Base-by-base conservation (phyloP, 2,113 vertebrate genomes). In the Mesoclemmys tuberculata region DNA sequence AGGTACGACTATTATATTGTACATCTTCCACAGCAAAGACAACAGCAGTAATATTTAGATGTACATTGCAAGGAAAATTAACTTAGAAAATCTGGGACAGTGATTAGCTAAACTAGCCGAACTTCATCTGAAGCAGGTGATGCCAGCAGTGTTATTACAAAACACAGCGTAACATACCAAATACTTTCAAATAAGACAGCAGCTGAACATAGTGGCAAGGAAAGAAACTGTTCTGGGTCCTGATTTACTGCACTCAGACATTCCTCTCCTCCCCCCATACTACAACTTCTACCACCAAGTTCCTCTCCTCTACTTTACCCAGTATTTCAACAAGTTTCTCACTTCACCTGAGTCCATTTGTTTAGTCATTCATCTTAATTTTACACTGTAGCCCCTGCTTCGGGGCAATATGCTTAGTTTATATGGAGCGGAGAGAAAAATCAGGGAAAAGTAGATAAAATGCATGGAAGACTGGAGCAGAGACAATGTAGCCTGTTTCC, bases 1-100 rank as follows among this genome's bases (percentile, higher is more conserved):
- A 99, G 99, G 99, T 99, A 98, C 26, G 92, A 52, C 68, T 79
- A 90, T 44, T 44, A 86, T 82, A 89, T 64, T 88, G 48, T 51
- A 87, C 46, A 13, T 97, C 94, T 95, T 93, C 78, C 92, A 19
- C 94, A 82, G 10, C 46, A 41, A 1, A 46, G 78, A 7, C 1
- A 56, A 21, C 1, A 3, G 58, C 5, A 61, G 6, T 46, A 41
- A 71, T 82, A 80, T 64, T 82, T 80, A 89, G 64, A 91, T 54
- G 55, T 26, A 79, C 19, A 11, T 0, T 0, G 74, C 56, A 84
- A 81, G 1, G 77, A 58, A 56, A 46, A 41, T 22, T 38, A 71
- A 71, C 64, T 38, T 8, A 81, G 77, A 90, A 14, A 77, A 58
- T 82, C 87, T 87, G 38, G 85, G 85, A 84, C 8, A 84, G 52